These are phyloP conservation scores for Sapayoa aenigma DNA, from an alignment of 2,113 vertebrate genomes.

Conservation along the genomic window DNA sequence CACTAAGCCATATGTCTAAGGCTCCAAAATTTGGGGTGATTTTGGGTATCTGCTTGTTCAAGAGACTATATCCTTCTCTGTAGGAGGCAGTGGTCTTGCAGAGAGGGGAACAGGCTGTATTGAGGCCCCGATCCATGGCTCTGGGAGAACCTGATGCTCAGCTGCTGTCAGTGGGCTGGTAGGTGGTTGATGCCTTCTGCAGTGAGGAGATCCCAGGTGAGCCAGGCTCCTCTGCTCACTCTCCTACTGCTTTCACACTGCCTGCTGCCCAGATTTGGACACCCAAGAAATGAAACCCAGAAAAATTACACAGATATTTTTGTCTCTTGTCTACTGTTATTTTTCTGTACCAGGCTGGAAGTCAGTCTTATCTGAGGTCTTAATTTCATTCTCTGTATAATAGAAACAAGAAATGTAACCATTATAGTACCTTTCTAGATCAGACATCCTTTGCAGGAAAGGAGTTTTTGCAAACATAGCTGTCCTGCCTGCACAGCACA, in stretches of 20 bases:
- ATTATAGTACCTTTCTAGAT: not conserved
- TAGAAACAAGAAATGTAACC: not conserved
- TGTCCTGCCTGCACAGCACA: fast-evolving
- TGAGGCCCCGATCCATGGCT: not conserved
- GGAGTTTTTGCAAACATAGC: not conserved
- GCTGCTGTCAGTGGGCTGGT: fast-evolving
- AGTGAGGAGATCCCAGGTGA: not conserved
- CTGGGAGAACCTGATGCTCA: not conserved
- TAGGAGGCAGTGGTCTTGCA: fast-evolving
- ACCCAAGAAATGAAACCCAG: not conserved
- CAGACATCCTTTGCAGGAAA: not conserved
- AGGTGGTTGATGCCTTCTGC: not conserved
- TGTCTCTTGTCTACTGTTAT: not conserved
- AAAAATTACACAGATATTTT: not conserved
- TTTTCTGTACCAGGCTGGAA: not conserved
- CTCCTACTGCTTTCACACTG: not conserved
- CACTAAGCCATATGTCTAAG: not conserved
- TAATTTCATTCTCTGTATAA: not conserved
- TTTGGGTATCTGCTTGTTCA: not conserved
- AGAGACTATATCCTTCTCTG: not conserved
- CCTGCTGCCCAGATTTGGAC: not conserved
- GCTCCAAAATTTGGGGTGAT: not conserved
- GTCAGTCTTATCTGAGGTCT: not conserved
- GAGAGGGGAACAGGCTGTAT: not conserved
- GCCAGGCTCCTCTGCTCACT: not conserved